Percentiles rank a stretch among this genome's conserved stretches.
Evolutionary conservation across 2,797 vertebrate species (phyloP).

Genomic region (Prionace glauca): DNA sequence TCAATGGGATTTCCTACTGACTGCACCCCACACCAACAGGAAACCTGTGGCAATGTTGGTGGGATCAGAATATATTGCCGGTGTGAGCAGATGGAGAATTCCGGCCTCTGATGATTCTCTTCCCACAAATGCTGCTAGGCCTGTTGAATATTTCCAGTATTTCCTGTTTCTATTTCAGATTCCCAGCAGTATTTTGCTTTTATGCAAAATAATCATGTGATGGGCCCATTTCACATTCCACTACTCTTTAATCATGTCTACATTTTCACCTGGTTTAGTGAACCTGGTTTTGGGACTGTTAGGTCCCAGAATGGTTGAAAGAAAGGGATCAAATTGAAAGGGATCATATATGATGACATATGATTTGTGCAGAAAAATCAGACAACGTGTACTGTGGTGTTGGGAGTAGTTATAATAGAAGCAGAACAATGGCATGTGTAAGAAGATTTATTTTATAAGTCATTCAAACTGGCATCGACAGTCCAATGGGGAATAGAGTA

Average conservation of each 20-base stretch:
- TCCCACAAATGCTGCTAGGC: not conserved
- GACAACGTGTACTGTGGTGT: not conserved
- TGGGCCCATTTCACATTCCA: not conserved
- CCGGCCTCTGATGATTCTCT: too few relatives aligned
- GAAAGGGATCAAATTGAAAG: not conserved
- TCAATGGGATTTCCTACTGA: too few relatives aligned
- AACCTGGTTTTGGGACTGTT: not conserved
- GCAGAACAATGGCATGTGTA: not conserved
- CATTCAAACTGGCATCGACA: not conserved
- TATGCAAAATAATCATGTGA: not conserved
- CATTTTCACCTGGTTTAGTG: not conserved
- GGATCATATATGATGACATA: not conserved
- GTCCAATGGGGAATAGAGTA: not conserved
- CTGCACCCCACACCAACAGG: too few relatives aligned
- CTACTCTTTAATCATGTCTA: not conserved
- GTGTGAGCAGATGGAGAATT: too few relatives aligned
- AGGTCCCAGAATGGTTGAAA: not conserved
- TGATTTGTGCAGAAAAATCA: not conserved
- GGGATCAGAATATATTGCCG: too few relatives aligned
- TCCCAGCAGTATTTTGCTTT: not conserved
- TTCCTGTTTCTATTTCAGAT: not conserved
- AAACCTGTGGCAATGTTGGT: too few relatives aligned
- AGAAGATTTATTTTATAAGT: not conserved
- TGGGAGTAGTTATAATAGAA: not conserved
- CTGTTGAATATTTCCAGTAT: not conserved